phyloP scores from a whole-genome alignment of 2,888 invertebrate genomes.

The Torymus tubicola region DNA sequence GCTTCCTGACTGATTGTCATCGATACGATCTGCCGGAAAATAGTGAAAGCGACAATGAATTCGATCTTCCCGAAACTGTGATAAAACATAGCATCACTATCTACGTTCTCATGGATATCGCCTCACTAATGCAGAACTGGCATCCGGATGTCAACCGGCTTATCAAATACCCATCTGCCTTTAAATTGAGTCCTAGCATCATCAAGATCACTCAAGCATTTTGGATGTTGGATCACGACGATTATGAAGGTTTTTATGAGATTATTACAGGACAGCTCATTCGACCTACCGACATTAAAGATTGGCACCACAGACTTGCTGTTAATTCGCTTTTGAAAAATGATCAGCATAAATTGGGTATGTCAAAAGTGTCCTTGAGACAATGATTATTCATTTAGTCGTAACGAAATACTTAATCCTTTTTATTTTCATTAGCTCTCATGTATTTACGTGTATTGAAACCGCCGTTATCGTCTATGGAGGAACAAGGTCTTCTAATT shows the following conservation, averaged over 20 bases:
- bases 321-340: constrained; percentile 83
- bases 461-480: constrained; percentile 78
- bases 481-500: constrained; percentile 75
- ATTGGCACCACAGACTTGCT: constrained; percentile 86
- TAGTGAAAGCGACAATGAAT: constrained; percentile 41
- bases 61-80: constrained; percentile 82
- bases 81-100: constrained; percentile 88
- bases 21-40: constrained; percentile 31
- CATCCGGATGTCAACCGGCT: constrained; percentile 83
- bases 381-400: too few relatives aligned
- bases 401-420: too few relatives aligned
- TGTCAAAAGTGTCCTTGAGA: too few relatives aligned
- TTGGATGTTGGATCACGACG: constrained; percentile 92
- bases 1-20: constrained; percentile 80
- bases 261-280: constrained; percentile 71
- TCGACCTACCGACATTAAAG: constrained; percentile 78
- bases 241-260: constrained; percentile 81
- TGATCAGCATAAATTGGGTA: constrained; percentile 80
- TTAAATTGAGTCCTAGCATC: constrained; percentile 84
- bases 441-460: constrained; percentile 82
- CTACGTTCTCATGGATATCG: constrained; percentile 90
- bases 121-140: constrained; percentile 82
- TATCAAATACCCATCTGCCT: constrained; percentile 88
- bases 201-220: constrained; percentile 90
- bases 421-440: constrained; percentile 76